Evolutionary conservation across 1,140 invertebrate genomes (phyloP).

Genomic region (Drosophila jambulina): DNA sequence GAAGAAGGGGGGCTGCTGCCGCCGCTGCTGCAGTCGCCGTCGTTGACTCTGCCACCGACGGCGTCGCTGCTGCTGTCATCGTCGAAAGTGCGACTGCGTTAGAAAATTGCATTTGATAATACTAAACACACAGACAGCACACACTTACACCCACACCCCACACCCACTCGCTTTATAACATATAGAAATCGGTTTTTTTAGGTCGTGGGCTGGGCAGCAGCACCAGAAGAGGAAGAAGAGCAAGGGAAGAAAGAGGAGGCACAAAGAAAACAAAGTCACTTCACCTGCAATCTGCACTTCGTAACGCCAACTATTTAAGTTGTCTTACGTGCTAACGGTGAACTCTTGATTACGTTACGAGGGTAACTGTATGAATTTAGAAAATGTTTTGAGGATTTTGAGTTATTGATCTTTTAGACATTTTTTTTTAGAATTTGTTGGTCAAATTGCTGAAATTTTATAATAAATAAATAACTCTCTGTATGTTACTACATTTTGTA

Average conservation of each 20-base stretch:
- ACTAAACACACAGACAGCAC: slow-evolving; percentile 53
- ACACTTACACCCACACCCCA: slow-evolving; percentile 19
- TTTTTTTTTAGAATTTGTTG: neutral
- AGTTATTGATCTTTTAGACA: neutral
- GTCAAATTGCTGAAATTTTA: neutral
- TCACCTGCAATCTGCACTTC: slow-evolving; percentile 20
- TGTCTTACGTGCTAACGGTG: slow-evolving; percentile 14
- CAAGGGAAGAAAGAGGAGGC: neutral
- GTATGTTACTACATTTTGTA: too few relatives aligned
- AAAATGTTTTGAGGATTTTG: neutral
- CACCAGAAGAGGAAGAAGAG: neutral
- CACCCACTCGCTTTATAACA: slow-evolving; percentile 20
- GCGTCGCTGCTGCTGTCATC: slow-evolving; percentile 57
- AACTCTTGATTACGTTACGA: slow-evolving; percentile 11
- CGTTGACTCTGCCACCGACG: slow-evolving; percentile 15
- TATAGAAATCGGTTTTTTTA: slow-evolving; percentile 68
- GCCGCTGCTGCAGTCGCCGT: slow-evolving; percentile 34
- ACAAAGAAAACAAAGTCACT: slow-evolving; percentile 36
- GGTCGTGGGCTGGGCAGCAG: slow-evolving; percentile 54
- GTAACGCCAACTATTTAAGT: slow-evolving; percentile 18
- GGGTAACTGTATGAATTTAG: too few relatives aligned
- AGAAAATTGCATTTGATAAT: slow-evolving; percentile 83
- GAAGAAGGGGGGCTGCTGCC: slow-evolving; percentile 11
- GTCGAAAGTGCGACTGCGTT: slow-evolving; percentile 84
- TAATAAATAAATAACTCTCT: neutral